phyloP scores from a whole-genome alignment of 2,113 vertebrate species.

The Hipposideros armiger region DNA sequence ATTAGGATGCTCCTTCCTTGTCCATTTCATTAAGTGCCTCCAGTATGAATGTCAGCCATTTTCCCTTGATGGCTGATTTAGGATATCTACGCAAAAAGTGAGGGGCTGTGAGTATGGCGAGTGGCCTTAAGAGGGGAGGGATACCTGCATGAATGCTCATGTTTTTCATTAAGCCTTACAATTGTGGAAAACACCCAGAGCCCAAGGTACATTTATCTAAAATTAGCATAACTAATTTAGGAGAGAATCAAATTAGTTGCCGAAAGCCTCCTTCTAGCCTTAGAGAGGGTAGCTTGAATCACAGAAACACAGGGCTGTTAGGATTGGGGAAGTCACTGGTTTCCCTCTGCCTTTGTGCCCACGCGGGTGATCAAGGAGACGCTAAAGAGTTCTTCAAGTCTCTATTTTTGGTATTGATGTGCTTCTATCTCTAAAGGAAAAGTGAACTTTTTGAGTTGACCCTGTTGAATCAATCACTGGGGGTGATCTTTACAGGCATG shows the following conservation, averaged over 20 bases:
- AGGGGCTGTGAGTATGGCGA: background rate
- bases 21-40: background rate
- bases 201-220: background rate
- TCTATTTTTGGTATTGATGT: background rate
- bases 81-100: background rate
- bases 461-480: background rate
- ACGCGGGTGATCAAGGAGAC: background rate
- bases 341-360: background rate
- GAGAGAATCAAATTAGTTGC: conserved; percentile 9
- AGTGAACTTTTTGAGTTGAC: background rate
- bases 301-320: background rate
- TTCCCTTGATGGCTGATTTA: background rate
- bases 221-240: conserved; percentile 21
- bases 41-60: background rate
- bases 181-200: conserved; percentile 24
- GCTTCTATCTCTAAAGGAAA: background rate
- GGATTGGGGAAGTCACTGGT: background rate
- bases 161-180: background rate
- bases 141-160: background rate
- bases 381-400: background rate
- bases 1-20: conserved; percentile 48
- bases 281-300: background rate
- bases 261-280: background rate
- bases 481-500: background rate
- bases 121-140: background rate